Evolutionary conservation across 2,113 vertebrate genomes (phyloP).

Genomic region (Sphyrna mokarran): DNA sequence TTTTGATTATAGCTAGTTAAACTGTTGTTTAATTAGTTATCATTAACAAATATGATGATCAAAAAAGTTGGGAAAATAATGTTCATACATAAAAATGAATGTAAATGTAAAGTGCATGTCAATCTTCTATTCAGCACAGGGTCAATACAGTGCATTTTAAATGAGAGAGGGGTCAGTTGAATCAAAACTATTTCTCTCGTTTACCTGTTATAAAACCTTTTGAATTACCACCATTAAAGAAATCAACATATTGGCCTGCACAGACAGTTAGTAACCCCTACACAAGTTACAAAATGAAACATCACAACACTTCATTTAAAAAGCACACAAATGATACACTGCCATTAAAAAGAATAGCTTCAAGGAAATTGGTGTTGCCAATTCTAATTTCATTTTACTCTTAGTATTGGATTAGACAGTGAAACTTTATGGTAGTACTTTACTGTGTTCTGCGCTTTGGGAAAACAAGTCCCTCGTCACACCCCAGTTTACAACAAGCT

Average conservation of each 20-base stretch:
- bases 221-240: slow-evolving; percentile 10
- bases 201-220: background rate
- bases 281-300: slow-evolving; percentile 17
- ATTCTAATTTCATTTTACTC: background rate
- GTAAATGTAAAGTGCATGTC: too few species aligned
- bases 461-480: too few species aligned
- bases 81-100: too few species aligned
- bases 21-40: background rate
- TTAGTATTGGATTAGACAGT: background rate
- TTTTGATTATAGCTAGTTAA: background rate
- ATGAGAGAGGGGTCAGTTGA: background rate
- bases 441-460: too few species aligned
- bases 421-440: background rate
- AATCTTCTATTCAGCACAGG: background rate
- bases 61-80: background rate
- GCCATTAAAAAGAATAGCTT: slow-evolving; percentile 17
- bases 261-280: background rate
- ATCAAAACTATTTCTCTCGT: background rate
- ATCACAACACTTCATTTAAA: background rate
- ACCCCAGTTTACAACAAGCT: too few species aligned
- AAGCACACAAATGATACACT: background rate
- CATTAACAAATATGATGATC: background rate
- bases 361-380: background rate
- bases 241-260: background rate
- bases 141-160: background rate